phyloP scores from a whole-genome alignment of 2,113 vertebrate species.

The Orientallactaga bullata region DNA sequence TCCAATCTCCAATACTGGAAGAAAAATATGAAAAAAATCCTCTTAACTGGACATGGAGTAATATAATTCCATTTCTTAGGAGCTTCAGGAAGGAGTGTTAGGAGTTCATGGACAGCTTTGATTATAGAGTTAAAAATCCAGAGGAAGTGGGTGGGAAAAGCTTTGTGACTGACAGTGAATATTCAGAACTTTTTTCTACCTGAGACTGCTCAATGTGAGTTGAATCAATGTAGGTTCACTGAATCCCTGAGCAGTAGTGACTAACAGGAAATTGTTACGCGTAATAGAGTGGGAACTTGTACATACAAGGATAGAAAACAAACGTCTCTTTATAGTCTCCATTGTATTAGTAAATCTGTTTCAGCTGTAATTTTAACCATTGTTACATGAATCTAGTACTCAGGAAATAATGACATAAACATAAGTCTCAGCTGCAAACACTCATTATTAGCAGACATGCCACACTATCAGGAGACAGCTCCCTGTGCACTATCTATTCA shows the following conservation, averaged over 20 bases:
- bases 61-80: neutral
- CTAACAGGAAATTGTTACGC: neutral
- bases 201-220: neutral
- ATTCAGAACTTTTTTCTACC: neutral
- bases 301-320: conserved; percentile 17
- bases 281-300: neutral
- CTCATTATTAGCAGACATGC: neutral
- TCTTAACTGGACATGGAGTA: neutral
- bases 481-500: neutral
- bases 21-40: neutral
- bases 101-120: neutral
- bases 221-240: conserved; percentile 36
- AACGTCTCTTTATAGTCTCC: conserved; percentile 35
- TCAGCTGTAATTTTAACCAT: neutral
- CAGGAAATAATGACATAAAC: conserved; percentile 16
- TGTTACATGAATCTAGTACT: conserved; percentile 30
- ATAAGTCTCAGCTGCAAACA: neutral
- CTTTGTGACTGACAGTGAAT: neutral
- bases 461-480: neutral
- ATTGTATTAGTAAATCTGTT: conserved; percentile 27
- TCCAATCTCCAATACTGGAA: neutral
- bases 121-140: neutral
- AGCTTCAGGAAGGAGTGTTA: neutral
- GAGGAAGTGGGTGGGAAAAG: neutral
- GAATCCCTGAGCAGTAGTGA: neutral